Conservation (phyloP, 2,888 invertebrate species). For the Drosophila emarginata region DNA sequence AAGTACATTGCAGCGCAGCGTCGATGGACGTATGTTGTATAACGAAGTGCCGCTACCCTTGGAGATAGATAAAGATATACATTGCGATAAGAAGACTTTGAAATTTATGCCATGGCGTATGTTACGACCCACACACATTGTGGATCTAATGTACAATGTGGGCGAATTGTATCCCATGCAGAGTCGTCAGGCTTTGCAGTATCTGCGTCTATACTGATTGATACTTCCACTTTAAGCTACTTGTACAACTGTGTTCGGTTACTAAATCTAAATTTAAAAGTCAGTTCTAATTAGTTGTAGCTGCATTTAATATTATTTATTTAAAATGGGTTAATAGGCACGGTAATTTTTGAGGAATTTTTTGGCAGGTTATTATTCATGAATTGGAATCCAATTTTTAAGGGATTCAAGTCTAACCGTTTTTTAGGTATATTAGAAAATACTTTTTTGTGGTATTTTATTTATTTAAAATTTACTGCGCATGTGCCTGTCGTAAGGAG, state of each 20-base stretch:
- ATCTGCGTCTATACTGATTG: slow-evolving; percentile 66
- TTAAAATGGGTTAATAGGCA: not conserved
- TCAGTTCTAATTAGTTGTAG: not conserved
- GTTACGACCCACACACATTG: slow-evolving; percentile 85
- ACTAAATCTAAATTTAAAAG: slow-evolving; percentile 21
- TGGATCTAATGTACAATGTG: slow-evolving; percentile 84
- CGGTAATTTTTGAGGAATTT: no score
- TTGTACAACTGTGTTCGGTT: no score
- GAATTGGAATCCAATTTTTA: no score
- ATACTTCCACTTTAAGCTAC: no score
- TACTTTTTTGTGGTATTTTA: not conserved
- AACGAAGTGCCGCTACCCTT: slow-evolving; percentile 86
- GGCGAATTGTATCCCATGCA: slow-evolving; percentile 78
- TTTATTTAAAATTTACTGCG: slow-evolving; percentile 30
- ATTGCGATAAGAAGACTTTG: slow-evolving; percentile 73
- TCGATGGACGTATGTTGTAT: slow-evolving; percentile 85
- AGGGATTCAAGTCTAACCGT: not conserved
- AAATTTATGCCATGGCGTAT: slow-evolving; percentile 83
- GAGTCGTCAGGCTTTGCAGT: slow-evolving; percentile 77
- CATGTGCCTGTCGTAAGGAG: slow-evolving; percentile 44
- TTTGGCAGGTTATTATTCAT: no score
- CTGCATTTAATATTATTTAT: not conserved
- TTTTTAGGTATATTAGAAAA: not conserved
- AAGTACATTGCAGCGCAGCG: slow-evolving; percentile 84
- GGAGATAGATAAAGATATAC: slow-evolving; percentile 64